Conservation (phyloP, 2,797 vertebrate genomes). For the Australoheros facetus region DNA sequence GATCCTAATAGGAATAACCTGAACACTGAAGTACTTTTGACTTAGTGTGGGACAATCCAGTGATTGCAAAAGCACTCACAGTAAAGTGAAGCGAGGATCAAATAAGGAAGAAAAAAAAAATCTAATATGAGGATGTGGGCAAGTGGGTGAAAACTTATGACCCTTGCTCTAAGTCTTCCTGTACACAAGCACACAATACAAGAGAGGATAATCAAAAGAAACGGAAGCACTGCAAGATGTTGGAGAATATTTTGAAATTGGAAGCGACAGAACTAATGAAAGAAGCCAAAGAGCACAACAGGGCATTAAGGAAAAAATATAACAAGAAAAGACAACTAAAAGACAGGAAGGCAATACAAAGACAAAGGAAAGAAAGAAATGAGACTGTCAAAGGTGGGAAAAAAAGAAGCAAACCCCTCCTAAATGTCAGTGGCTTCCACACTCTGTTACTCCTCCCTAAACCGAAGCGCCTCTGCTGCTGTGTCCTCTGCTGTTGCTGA, state of each 20-base stretch:
- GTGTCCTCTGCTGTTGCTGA: constrained; percentile 15
- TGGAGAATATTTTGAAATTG: not conserved
- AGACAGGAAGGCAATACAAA: not conserved
- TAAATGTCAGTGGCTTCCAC: constrained; percentile 28
- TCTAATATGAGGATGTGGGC: not conserved
- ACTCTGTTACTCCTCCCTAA: not conserved
- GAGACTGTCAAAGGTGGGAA: not conserved
- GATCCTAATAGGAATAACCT: not conserved
- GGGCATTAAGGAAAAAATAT: not conserved
- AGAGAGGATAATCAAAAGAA: not conserved
- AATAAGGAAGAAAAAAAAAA: not conserved
- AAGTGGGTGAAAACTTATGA: not conserved
- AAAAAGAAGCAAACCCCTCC: not conserved
- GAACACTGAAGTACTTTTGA: not conserved
- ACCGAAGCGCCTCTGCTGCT: not conserved
- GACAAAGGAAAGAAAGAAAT: not conserved
- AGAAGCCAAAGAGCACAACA: not conserved
- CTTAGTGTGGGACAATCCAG: too few relatives aligned
- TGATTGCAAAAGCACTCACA: not conserved
- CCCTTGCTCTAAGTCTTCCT: not conserved
- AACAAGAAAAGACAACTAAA: not conserved
- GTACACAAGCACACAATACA: not conserved
- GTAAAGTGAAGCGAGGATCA: too few relatives aligned
- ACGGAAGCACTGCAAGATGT: not conserved
- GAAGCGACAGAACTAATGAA: not conserved